Conservation (phyloP, 37 sponge, comb jelly and placozoan genomes). For the Halichondria panicea region DNA sequence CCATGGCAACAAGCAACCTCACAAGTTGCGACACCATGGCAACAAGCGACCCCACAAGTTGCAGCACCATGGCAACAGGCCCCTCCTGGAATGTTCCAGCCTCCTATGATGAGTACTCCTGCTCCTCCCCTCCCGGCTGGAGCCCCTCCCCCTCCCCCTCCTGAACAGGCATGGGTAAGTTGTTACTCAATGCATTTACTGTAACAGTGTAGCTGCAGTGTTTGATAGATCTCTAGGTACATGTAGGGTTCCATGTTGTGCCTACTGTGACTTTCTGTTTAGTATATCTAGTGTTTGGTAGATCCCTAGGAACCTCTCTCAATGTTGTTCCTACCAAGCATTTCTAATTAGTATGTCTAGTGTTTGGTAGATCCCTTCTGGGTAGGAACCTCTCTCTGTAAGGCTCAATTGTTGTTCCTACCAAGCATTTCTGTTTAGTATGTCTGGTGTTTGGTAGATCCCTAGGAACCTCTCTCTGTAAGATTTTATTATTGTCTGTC, state of each 20-base stretch:
- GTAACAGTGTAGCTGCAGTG: neutral
- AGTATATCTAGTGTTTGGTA: neutral
- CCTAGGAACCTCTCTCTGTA: no score
- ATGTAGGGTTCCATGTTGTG: neutral
- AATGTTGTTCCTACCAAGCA: no score
- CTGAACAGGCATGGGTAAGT: constrained; percentile 42
- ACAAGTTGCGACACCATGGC: neutral
- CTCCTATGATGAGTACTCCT: no score
- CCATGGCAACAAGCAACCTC: neutral
- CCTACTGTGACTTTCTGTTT: neutral
- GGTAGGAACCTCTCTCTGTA: no score
- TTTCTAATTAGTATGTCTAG: no score
- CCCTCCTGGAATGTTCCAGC: no score
- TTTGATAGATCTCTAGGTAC: neutral
- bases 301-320: neutral
- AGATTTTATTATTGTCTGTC: no score
- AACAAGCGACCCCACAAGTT: constrained; percentile 5
- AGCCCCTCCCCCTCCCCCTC: constrained; percentile 37
- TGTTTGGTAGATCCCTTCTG: no score
- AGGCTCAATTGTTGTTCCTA: no score
- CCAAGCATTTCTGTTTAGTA: no score
- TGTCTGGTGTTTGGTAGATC: neutral
- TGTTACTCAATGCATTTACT: neutral
- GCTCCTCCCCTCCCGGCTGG: neutral
- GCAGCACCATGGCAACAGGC: neutral